Conservation (phyloP, 1,140 invertebrate genomes). For the Drosophila sturtevanti region DNA sequence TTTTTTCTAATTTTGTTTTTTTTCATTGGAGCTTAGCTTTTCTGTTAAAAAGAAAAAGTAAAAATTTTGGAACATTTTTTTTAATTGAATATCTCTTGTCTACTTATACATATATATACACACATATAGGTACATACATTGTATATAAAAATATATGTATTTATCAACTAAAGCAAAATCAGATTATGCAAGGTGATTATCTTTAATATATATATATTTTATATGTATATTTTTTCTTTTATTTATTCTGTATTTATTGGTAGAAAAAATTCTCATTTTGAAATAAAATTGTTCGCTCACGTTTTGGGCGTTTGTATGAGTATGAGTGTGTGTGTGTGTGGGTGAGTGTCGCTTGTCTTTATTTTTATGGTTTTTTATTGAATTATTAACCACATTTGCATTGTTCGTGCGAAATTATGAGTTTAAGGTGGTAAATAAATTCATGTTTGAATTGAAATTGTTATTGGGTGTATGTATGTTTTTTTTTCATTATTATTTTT, state of each 20-base stretch:
- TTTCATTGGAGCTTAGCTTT: no score
- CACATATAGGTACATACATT: background rate
- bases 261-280: background rate
- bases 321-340: background rate
- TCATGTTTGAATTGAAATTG: slow-evolving; percentile 57
- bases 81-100: background rate
- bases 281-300: slow-evolving; percentile 39
- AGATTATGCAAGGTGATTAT: slow-evolving; percentile 65
- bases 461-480: slow-evolving; percentile 7
- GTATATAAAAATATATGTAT: slow-evolving; percentile 52
- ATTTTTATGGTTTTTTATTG: slow-evolving; percentile 50
- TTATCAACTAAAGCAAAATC: slow-evolving; percentile 9
- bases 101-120: background rate
- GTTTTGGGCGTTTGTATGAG: slow-evolving; percentile 32
- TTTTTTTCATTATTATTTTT: slow-evolving; percentile 22
- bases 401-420: slow-evolving; percentile 67
- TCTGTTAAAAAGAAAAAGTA: no score
- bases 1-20: no score
- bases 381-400: slow-evolving; percentile 62
- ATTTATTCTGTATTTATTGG: slow-evolving; percentile 2
- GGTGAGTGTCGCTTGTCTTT: slow-evolving; percentile 4
- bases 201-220: background rate
- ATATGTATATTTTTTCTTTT: background rate
- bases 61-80: background rate
- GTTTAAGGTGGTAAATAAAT: slow-evolving; percentile 66